Evolutionary conservation across 2,113 vertebrate species (phyloP), one percentile per base, ranked within the genome.

Genomic region (Chinchilla lanigera): DNA sequence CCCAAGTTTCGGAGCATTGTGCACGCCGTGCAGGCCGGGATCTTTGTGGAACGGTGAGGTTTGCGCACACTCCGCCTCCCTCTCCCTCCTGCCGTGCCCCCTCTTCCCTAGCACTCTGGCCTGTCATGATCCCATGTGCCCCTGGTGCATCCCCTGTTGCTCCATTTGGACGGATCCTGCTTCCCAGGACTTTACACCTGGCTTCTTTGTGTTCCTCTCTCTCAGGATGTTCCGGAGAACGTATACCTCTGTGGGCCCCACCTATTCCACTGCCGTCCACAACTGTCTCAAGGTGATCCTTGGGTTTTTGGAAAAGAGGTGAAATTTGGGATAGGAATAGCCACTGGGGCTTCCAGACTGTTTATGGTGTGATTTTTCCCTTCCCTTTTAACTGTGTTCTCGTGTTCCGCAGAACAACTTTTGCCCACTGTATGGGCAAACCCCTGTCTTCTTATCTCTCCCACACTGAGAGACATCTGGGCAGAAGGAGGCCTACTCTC

Each of bases 1-100:
- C 99, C 99, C 83, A 99, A 99, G 95, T 99, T 99, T 94, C 99
- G 99, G 86, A 99, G 99, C 98, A 99, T 99, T 4, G 99, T 99
- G 13, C 99, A 99, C 0, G 99, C 99, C 0, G 99, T 99, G 88
- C 99, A 99, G 98, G 99, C 99, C 0, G 99, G 99, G 2, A 99
- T 99, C 98, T 99, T 99, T 75, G 99, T 99, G 92, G 99, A 99
- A 93, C 98, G 99, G 99, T 99, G 97, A 93, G 96, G 22, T 26
- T 60, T 7, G 20, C 67, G 33, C 7, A 0, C 0, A 1, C 44
- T 52, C 30, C 3, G 12, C 61, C 67, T 41, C 63, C 7, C 20
- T 77, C 13, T 41, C 56, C 69, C 71, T 35, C 80, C 9, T 5
- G 2, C 5, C 12, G 20, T 11, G 44, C 17, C 30, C 7, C 63